phyloP scores from a whole-genome alignment of 2,797 vertebrate genomes.

The Protonibea diacanthus region DNA sequence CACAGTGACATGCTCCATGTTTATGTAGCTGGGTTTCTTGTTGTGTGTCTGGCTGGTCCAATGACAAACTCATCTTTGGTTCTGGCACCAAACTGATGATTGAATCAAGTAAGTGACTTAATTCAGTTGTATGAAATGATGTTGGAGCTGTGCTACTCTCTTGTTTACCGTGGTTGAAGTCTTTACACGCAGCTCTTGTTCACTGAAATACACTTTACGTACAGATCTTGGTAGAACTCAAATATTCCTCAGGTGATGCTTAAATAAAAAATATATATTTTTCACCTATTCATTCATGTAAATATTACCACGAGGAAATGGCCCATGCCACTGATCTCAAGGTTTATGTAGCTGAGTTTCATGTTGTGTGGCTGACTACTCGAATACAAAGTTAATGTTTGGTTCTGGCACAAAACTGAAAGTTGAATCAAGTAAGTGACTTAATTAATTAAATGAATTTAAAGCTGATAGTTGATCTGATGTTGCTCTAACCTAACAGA shows the following conservation, averaged over 20 bases:
- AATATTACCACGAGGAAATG: no score
- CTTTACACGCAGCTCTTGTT: not conserved
- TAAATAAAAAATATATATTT: no score
- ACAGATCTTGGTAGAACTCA: no score
- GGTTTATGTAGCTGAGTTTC: no score
- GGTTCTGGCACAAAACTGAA: constrained; percentile 51
- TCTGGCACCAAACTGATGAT: constrained; percentile 55
- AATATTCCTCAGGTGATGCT: no score
- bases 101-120: constrained; percentile 33
- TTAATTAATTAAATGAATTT: no score
- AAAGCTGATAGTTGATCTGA: no score
- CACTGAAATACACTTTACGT: no score
- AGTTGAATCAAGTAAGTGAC: constrained; percentile 23
- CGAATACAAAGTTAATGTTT: constrained; percentile 22
- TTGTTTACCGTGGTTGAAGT: not conserved
- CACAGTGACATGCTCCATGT: not conserved
- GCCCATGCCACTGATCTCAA: no score
- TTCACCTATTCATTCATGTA: no score
- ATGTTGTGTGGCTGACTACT: no score
- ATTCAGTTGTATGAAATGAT: not conserved
- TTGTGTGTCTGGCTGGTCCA: constrained; percentile 48
- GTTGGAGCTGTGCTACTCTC: not conserved
- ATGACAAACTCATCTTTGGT: constrained; percentile 58
- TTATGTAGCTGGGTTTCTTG: not conserved
- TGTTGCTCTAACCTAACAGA: no score